Evolutionary conservation across 1,140 invertebrate genomes (phyloP).

Genomic region (Dinothrombium tinctorium): DNA sequence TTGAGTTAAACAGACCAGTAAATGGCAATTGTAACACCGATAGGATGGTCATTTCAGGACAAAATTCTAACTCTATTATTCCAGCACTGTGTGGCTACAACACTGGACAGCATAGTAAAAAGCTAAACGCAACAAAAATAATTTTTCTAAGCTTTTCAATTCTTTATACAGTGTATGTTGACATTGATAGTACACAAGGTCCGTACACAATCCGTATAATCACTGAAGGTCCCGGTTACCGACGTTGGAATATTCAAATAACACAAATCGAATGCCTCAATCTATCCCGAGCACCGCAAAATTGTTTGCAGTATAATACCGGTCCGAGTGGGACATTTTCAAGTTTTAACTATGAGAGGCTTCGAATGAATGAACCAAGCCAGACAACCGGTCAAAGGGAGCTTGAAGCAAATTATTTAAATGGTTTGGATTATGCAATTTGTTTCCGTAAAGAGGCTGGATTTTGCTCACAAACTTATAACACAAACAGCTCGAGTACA

Average conservation of each 20-base stretch:
- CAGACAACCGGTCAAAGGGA: no score
- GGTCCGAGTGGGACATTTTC: conserved; percentile 33
- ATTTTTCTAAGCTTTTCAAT: conserved; percentile 3
- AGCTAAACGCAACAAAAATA: background rate
- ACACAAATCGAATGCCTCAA: conserved; percentile 44
- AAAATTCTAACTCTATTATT: conserved; percentile 35
- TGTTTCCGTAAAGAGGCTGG: conserved; percentile 17
- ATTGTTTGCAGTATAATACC: conserved; percentile 51
- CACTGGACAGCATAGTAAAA: conserved; percentile 37
- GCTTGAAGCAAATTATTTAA: conserved; percentile 17
- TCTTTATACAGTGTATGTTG: conserved; percentile 37
- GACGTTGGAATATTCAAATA: conserved; percentile 49
- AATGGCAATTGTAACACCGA: conserved; percentile 44
- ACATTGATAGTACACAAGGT: conserved; percentile 35
- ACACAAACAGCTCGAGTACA: background rate
- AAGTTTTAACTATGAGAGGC: conserved; percentile 32
- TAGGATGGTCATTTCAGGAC: conserved; percentile 39
- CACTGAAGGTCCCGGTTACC: conserved; percentile 28
- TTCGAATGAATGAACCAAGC: background rate
- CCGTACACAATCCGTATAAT: conserved; percentile 32
- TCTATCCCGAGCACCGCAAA: conserved; percentile 35
- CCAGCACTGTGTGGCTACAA: conserved; percentile 53
- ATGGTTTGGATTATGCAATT: conserved; percentile 29
- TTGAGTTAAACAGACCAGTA: conserved; percentile 28
- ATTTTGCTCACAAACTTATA: conserved; percentile 26